A percentile compares a stretch with the other conserved stretches of the same genome.
Conservation (phyloP, 2,113 vertebrate genomes). For the Plecotus auritus region DNA sequence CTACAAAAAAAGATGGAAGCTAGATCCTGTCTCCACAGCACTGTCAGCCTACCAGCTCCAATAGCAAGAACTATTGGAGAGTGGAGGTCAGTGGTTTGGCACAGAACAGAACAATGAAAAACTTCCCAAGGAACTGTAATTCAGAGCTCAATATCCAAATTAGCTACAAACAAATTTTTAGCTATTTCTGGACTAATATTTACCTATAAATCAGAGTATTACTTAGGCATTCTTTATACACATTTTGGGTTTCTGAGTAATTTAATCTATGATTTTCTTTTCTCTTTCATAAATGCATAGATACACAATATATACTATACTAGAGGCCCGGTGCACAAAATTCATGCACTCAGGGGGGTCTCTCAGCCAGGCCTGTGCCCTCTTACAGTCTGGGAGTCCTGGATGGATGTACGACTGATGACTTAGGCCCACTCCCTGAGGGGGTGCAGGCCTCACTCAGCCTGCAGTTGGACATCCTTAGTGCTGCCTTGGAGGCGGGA, state of each 20-base stretch:
- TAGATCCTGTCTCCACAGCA: neutral
- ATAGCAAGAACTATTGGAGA: neutral
- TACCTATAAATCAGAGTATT: neutral
- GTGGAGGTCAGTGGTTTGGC: neutral
- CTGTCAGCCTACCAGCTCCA: neutral
- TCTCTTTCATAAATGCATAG: conserved; percentile 14
- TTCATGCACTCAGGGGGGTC: no score
- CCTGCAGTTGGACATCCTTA: no score
- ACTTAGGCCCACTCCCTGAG: no score
- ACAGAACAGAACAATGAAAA: neutral
- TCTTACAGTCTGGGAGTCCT: no score
- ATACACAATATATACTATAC: neutral
- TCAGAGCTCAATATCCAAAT: neutral
- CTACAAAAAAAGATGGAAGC: neutral
- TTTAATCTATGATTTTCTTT: conserved; percentile 31
- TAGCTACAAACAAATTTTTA: neutral
- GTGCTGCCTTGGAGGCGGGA: no score
- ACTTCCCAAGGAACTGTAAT: neutral
- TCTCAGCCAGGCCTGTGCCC: no score
- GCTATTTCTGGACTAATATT: neutral
- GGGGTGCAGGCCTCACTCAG: no score
- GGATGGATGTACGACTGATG: no score
- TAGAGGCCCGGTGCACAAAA: no score
- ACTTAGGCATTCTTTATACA: conserved; percentile 34
- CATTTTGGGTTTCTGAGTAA: conserved; percentile 22